A percentile compares a stretch with the other conserved stretches of the same genome.
Evolutionary conservation across 2,888 invertebrate genomes (phyloP).

Genomic region (Notocelia uddmanniana): DNA sequence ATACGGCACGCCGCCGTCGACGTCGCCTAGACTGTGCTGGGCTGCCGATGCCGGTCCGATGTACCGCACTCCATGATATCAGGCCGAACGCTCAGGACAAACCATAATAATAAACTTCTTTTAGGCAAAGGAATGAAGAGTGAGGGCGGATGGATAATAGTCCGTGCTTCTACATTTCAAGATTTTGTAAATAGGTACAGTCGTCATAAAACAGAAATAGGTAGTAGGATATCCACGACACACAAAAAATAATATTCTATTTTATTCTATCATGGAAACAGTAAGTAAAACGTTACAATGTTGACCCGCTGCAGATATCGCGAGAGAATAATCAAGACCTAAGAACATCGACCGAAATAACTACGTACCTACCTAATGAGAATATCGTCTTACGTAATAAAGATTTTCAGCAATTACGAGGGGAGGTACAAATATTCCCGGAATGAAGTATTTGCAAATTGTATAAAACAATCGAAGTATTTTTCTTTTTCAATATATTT

Average conservation of each 20-base stretch:
- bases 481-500: no score
- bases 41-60: constrained; percentile 57
- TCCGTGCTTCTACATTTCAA: neutral
- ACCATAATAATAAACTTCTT: constrained; percentile 47
- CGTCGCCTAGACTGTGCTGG: constrained; percentile 62
- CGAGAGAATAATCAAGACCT: constrained; percentile 18
- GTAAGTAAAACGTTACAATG: constrained; percentile 16
- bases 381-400: constrained; percentile 1
- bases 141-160: neutral
- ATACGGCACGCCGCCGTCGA: constrained; percentile 68
- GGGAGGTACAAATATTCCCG: no score
- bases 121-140: neutral
- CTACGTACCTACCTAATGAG: neutral
- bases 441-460: no score
- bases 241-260: neutral
- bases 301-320: neutral
- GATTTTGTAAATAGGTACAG: constrained; percentile 1
- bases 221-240: no score
- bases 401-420: no score
- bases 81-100: constrained; percentile 61
- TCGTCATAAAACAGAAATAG: constrained; percentile 3
- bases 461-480: no score
- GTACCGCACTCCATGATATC: constrained; percentile 66
- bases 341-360: constrained; percentile 10
- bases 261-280: no score